phyloP scores from a whole-genome alignment of 2,113 vertebrate genomes.

The Cololabis saira region DNA sequence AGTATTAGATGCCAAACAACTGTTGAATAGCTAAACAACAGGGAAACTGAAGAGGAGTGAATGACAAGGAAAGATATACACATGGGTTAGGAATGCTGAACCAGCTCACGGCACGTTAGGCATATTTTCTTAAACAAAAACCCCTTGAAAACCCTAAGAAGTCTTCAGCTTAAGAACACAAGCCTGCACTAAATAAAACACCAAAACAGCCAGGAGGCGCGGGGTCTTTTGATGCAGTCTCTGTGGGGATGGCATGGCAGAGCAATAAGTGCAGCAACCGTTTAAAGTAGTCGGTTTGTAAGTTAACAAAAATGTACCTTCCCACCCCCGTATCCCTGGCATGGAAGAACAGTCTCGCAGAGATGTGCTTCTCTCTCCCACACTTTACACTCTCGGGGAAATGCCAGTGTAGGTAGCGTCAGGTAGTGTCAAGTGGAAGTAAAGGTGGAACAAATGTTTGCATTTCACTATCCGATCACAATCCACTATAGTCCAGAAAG shows the following conservation, averaged over 20 bases:
- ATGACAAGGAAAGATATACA: constrained; percentile 77
- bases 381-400: constrained; percentile 59
- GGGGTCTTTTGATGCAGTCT: constrained; percentile 47
- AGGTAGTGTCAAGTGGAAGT: constrained; percentile 68
- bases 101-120: constrained; percentile 53
- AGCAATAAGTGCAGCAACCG: constrained; percentile 35
- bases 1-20: constrained; percentile 77
- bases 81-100: constrained; percentile 76
- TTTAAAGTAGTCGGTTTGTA: constrained; percentile 40
- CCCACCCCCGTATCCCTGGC: constrained; percentile 51
- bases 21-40: constrained; percentile 78
- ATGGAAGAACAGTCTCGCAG: constrained; percentile 53
- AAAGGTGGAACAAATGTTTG: constrained; percentile 67
- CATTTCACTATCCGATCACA: constrained; percentile 60
- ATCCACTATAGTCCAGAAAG: constrained; percentile 41
- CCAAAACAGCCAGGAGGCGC: constrained; percentile 34
- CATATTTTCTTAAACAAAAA: constrained; percentile 62
- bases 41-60: constrained; percentile 67
- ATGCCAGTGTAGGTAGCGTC: constrained; percentile 63
- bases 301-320: constrained; percentile 42
- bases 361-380: constrained; percentile 66
- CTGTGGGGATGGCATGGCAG: constrained; percentile 29
- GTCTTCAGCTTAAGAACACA: constrained; percentile 34
- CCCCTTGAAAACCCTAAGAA: constrained; percentile 30
- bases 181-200: constrained; percentile 54